Conservation (phyloP, 2,113 vertebrate species). For the Trogon surrucura region DNA sequence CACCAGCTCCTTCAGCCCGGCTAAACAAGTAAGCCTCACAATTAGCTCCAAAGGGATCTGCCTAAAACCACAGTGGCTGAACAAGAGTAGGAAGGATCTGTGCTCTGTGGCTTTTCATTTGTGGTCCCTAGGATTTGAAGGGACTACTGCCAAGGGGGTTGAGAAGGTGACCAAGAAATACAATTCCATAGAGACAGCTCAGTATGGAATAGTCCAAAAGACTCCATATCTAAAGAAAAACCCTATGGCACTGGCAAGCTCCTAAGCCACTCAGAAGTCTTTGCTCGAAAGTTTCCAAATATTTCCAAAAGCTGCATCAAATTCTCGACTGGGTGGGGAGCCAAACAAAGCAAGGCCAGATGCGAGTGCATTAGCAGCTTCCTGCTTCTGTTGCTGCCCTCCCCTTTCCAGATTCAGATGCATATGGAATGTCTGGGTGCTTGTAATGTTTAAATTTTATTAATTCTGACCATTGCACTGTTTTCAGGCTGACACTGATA, state of each 20-base stretch:
- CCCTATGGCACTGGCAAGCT: not conserved
- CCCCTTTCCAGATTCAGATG: not conserved
- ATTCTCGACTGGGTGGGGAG: not conserved
- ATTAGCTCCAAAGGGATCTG: not conserved
- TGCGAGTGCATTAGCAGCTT: not conserved
- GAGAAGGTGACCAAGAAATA: not conserved
- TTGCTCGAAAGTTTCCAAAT: not conserved
- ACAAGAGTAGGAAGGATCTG: not conserved
- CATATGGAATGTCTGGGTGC: not conserved
- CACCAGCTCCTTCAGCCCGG: not conserved
- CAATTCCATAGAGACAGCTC: not conserved
- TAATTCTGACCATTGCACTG: not conserved
- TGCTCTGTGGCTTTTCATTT: not conserved
- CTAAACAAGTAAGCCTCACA: not conserved
- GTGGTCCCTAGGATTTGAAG: not conserved
- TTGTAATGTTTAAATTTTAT: not conserved
- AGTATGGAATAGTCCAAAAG: not conserved
- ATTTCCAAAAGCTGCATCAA: not conserved
- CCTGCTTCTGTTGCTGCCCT: not conserved
- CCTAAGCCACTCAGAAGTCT: not conserved
- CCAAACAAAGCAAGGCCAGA: slow-evolving; percentile 13
- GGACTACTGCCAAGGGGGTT: not conserved
- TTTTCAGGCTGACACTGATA: not conserved
- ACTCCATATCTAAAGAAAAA: not conserved
- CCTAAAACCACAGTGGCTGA: not conserved